Conservation (phyloP, 53 echinoderm and acorn worm genomes). For the Antedon mediterranea region DNA sequence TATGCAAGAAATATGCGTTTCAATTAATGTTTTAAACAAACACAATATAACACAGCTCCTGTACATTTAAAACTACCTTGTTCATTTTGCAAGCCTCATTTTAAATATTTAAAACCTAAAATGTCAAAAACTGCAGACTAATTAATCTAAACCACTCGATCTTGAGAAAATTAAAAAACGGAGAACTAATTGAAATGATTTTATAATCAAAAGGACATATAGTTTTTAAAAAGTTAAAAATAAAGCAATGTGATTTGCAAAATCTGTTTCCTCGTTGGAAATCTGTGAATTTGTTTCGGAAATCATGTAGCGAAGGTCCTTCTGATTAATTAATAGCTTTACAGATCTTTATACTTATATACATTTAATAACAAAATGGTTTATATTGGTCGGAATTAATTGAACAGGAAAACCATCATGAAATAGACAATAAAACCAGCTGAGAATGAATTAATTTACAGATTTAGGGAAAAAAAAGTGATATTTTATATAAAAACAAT, state of each 20-base stretch:
- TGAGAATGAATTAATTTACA: no score
- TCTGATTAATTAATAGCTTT: not conserved
- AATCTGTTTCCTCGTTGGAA: not conserved
- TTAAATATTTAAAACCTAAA: no score
- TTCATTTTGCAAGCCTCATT: no score
- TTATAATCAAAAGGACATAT: not conserved
- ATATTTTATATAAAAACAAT: no score
- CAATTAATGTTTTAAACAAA: no score
- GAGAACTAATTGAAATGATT: not conserved
- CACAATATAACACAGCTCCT: no score
- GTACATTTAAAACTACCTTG: no score
- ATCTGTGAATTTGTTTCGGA: not conserved
- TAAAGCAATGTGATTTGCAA: not conserved
- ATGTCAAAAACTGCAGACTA: no score
- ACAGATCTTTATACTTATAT: not conserved
- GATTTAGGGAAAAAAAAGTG: no score
- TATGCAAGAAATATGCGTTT: no score
- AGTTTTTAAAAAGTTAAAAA: not conserved
- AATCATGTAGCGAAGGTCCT: not conserved
- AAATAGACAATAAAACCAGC: not conserved
- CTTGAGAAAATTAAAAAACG: no score
- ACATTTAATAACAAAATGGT: not conserved
- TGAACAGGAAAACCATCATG: not conserved
- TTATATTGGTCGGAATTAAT: not conserved
- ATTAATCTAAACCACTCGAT: no score